Evolutionary conservation across 2,113 vertebrate genomes (phyloP).

Genomic region (Helogale parvula): DNA sequence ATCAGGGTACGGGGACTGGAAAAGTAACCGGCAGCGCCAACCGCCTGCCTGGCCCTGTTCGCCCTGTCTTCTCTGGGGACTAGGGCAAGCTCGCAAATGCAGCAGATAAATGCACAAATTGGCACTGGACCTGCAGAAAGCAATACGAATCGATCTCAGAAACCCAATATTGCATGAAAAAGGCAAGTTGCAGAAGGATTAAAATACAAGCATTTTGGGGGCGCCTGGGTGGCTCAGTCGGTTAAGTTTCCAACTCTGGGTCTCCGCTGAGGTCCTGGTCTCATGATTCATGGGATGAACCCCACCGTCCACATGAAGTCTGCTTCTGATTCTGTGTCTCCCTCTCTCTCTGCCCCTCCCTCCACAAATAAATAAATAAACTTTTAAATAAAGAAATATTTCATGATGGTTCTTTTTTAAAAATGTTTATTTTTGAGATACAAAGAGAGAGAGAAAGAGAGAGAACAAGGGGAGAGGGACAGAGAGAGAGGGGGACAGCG

Average conservation of each 20-base stretch:
- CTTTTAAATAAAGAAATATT: no score
- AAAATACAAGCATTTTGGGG: neutral
- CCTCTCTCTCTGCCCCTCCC: no score
- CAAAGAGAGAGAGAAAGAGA: no score
- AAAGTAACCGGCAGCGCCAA: neutral
- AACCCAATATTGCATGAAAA: neutral
- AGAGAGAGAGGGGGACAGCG: neutral
- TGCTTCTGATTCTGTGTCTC: no score
- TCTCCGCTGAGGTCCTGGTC: no score
- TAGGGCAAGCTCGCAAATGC: neutral
- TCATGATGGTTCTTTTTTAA: no score
- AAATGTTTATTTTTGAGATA: no score
- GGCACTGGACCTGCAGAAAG: neutral
- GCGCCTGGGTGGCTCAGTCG: no score
- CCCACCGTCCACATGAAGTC: no score
- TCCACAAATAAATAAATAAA: no score
- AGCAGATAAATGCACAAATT: neutral
- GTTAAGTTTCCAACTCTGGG: no score
- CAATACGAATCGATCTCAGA: neutral
- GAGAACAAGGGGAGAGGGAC: neutral
- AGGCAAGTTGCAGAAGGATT: neutral
- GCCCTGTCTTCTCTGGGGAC: neutral
- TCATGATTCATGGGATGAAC: no score
- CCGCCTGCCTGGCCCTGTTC: neutral
- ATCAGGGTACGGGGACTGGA: neutral